Evolutionary conservation across 2,888 invertebrate genomes (phyloP).

Genomic region (Lasioglossum malachurum): DNA sequence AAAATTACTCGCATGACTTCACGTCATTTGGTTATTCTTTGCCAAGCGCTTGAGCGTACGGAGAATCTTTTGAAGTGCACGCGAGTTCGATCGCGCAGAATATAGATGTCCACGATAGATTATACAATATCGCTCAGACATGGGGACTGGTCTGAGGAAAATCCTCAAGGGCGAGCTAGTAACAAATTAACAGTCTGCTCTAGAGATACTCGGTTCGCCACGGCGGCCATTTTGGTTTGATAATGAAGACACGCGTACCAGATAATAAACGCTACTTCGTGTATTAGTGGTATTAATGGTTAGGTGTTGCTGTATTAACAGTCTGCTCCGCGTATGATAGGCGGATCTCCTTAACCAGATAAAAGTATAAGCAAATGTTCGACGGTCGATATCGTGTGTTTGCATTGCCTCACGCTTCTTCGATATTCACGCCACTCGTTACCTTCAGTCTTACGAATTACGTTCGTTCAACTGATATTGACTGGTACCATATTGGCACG

Average conservation of each 20-base stretch:
- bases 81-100: neutral
- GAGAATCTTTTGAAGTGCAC: conserved; percentile 9
- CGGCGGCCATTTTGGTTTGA: conserved; percentile 70
- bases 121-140: conserved; percentile 29
- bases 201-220: conserved; percentile 59
- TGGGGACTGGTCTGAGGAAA: conserved; percentile 25
- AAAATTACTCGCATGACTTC: neutral
- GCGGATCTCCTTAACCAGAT: conserved; percentile 31
- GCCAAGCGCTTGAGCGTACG: neutral
- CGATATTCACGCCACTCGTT: neutral
- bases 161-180: conserved; percentile 33
- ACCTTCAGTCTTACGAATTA: neutral
- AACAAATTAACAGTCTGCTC: conserved; percentile 35
- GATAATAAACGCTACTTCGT: conserved; percentile 57
- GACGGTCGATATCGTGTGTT: conserved; percentile 13
- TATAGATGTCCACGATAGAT: conserved; percentile 32
- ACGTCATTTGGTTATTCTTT: neutral
- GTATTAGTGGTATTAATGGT: conserved; percentile 53
- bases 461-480: neutral
- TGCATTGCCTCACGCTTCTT: conserved; percentile 5
- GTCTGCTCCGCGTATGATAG: conserved; percentile 3
- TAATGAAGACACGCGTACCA: conserved; percentile 63
- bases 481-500: neutral
- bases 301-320: conserved; percentile 35
- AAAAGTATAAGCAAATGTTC: conserved; percentile 26